phyloP scores from a whole-genome alignment of 2,888 invertebrate species.

The Nomada hirtipes region DNA sequence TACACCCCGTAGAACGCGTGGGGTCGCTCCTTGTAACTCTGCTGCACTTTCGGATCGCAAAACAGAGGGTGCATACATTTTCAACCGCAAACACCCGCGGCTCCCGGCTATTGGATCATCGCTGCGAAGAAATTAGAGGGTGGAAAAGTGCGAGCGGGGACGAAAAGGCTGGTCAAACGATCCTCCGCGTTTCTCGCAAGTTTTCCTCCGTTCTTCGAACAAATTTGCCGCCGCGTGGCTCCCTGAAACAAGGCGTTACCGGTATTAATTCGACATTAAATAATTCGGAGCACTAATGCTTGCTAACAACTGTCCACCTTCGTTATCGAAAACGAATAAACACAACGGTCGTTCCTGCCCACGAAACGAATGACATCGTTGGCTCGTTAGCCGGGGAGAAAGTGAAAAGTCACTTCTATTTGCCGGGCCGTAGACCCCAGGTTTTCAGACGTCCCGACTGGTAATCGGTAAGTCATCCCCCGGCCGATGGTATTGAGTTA shows the following conservation, averaged over 20 bases:
- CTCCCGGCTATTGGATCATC: constrained; percentile 56
- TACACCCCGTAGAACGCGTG: constrained; percentile 49
- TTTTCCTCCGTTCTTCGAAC: background rate
- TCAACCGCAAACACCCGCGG: constrained; percentile 76
- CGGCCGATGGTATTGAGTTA: constrained; percentile 71
- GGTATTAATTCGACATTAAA: background rate
- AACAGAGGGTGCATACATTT: constrained; percentile 81
- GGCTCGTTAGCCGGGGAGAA: constrained; percentile 39
- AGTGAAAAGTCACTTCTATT: constrained; percentile 70
- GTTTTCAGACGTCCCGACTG: constrained; percentile 66
- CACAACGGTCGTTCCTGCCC: background rate
- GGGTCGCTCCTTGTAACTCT: constrained; percentile 51
- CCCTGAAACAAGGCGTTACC: too few species aligned
- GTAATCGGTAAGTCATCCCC: constrained; percentile 76
- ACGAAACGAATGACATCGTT: constrained; percentile 3
- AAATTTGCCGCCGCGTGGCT: too few species aligned
- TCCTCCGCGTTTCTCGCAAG: background rate
- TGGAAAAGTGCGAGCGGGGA: constrained; percentile 40
- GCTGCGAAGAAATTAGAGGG: constrained; percentile 57
- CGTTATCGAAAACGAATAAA: background rate
- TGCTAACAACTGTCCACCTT: background rate
- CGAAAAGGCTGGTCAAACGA: constrained; percentile 14
- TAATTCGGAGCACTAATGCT: background rate
- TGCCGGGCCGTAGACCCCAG: constrained; percentile 44
- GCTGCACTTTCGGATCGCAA: constrained; percentile 66